Conservation (phyloP, 2,797 vertebrate species). For the Fratercula arctica region DNA sequence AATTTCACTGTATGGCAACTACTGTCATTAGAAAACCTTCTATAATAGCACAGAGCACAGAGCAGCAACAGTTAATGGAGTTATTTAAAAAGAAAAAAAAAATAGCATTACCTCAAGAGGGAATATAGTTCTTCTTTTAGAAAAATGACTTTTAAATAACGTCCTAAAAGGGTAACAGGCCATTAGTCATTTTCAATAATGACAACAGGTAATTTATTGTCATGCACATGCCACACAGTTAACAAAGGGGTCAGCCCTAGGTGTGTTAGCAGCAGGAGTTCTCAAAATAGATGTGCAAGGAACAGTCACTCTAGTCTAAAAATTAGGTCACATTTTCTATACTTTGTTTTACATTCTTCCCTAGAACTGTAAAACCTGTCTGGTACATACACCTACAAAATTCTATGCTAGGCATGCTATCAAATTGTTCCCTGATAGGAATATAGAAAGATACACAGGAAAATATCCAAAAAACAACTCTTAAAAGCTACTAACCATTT, state of each 20-base stretch:
- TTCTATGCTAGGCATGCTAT: neutral
- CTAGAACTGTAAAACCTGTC: neutral
- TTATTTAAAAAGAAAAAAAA: neutral
- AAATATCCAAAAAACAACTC: neutral
- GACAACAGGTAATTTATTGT: constrained; percentile 72
- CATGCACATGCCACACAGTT: constrained; percentile 3
- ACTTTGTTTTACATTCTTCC: neutral
- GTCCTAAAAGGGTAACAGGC: constrained; percentile 70
- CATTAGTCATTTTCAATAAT: constrained; percentile 74
- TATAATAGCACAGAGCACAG: neutral
- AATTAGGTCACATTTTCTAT: neutral
- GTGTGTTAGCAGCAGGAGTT: constrained; percentile 27
- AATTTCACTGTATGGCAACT: neutral
- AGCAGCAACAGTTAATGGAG: constrained; percentile 17
- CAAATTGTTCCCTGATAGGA: neutral
- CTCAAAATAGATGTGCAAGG: constrained; percentile 17
- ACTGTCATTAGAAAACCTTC: neutral
- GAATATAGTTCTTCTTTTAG: constrained; percentile 69
- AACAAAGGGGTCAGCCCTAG: constrained; percentile 51
- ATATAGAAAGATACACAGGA: neutral
- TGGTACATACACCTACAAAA: neutral
- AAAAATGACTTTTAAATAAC: constrained; percentile 79
- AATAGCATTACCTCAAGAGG: constrained; percentile 18
- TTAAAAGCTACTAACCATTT: neutral
- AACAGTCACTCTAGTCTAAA: neutral